Evolutionary conservation across 2,113 vertebrate genomes (phyloP).

Genomic region (Phylloscopus trochilus): DNA sequence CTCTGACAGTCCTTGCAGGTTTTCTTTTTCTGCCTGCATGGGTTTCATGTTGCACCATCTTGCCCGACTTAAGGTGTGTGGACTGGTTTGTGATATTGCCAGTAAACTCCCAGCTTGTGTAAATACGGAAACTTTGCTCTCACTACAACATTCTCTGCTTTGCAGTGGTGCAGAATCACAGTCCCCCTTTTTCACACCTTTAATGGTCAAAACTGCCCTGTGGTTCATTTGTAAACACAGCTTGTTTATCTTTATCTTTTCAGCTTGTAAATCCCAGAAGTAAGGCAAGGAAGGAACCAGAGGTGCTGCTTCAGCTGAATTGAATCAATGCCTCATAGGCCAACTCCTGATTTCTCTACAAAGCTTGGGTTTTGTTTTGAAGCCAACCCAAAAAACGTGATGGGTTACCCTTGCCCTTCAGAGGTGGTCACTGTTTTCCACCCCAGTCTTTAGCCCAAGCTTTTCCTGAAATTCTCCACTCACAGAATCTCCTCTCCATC

Average conservation of each 20-base stretch:
- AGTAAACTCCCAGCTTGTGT: not conserved
- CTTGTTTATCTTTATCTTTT: not conserved
- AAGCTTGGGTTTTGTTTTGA: not conserved
- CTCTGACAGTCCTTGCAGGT: not conserved
- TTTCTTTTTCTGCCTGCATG: not conserved
- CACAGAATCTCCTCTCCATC: not conserved
- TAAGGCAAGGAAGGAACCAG: not conserved
- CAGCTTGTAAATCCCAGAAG: not conserved
- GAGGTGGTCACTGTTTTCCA: not conserved
- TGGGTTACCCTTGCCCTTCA: not conserved
- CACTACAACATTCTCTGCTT: not conserved
- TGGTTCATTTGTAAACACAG: not conserved
- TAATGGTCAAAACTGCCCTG: not conserved
- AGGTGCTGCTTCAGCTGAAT: not conserved
- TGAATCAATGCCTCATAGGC: not conserved
- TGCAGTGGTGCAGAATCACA: not conserved
- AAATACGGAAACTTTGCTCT: not conserved
- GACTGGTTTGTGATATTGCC: not conserved
- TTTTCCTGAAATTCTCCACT: not conserved
- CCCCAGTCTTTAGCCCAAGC: not conserved
- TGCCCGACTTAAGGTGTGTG: not conserved
- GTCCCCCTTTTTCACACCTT: not conserved
- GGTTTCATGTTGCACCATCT: not conserved
- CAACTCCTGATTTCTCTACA: not conserved
- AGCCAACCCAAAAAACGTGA: not conserved